A percentile compares a stretch with the other conserved stretches of the same genome.
Conservation (phyloP, 2,888 invertebrate species). For the Drosophila fungiperda region DNA sequence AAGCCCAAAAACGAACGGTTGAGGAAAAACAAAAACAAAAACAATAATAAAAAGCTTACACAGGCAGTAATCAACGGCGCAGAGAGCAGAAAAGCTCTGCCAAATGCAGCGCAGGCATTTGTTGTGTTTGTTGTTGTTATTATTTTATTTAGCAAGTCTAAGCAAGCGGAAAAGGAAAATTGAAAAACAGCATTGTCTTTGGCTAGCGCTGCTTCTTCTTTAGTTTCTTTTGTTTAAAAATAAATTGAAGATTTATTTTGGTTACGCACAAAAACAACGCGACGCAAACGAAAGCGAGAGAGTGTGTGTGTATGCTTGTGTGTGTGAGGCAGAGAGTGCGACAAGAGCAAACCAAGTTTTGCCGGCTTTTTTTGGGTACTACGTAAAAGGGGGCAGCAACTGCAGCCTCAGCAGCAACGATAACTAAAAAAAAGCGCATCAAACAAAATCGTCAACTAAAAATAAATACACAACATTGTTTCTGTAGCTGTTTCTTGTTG, state of each 20-base stretch:
- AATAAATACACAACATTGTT: slow-evolving; percentile 50
- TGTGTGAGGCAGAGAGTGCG: slow-evolving; percentile 5
- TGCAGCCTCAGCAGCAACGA: slow-evolving; percentile 12
- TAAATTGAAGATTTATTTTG: slow-evolving; percentile 68
- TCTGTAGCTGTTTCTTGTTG: slow-evolving; percentile 13
- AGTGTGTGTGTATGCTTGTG: slow-evolving; percentile 1
- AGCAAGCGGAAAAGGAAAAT: slow-evolving; percentile 71
- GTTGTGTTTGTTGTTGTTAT: slow-evolving; percentile 20
- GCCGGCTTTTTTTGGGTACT: slow-evolving; percentile 54
- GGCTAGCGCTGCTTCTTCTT: slow-evolving; percentile 20
- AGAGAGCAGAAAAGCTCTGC: slow-evolving; percentile 40
- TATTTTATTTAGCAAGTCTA: slow-evolving; percentile 63
- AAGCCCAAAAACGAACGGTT: slow-evolving; percentile 49
- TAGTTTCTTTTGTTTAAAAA: slow-evolving; percentile 69
- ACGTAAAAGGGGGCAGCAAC: slow-evolving; percentile 23
- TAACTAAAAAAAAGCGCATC: slow-evolving; percentile 57
- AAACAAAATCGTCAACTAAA: slow-evolving; percentile 61
- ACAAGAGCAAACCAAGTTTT: slow-evolving; percentile 31
- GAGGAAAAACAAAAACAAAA: slow-evolving; percentile 13
- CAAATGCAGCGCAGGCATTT: slow-evolving; percentile 56
- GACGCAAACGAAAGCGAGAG: slow-evolving; percentile 20
- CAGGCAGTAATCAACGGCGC: slow-evolving; percentile 15
- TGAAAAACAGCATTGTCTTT: slow-evolving; percentile 70
- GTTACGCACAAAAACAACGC: slow-evolving; percentile 53
- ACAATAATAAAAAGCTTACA: slow-evolving; percentile 22